phyloP scores from a whole-genome alignment of 92 coral and sea anemone genomes.

The Epizoanthus stellaris region DNA sequence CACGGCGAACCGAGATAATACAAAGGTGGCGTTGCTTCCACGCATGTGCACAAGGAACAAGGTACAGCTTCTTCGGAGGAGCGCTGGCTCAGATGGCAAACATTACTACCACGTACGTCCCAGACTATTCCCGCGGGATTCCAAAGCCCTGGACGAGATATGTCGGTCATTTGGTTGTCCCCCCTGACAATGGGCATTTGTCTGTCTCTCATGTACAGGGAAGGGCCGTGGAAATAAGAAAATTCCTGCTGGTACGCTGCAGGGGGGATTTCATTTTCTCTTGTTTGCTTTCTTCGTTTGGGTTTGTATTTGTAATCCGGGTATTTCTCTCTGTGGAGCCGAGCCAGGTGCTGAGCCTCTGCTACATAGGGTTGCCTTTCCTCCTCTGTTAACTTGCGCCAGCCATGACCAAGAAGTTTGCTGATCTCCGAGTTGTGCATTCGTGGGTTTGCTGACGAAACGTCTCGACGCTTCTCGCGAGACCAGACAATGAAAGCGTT shows the following conservation, averaged over 20 bases:
- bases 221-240: not conserved
- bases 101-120: conserved; percentile 18
- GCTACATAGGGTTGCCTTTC: conserved; percentile 37
- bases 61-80: not conserved
- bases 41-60: conserved; percentile 22
- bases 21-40: conserved; percentile 10
- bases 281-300: conserved; percentile 19
- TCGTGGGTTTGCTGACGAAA: conserved; percentile 33
- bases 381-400: conserved; percentile 29
- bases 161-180: not conserved
- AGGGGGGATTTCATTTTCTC: not conserved
- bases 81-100: not conserved
- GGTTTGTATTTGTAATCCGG: conserved; percentile 42
- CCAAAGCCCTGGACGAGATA: not conserved
- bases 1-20: conserved; percentile 24
- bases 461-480: conserved; percentile 44
- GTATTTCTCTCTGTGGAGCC: conserved; percentile 29
- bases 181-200: not conserved
- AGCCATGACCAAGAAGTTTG: conserved; percentile 40
- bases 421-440: conserved; percentile 51
- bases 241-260: not conserved
- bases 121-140: conserved; percentile 9
- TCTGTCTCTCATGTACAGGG: not conserved
- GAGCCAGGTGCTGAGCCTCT: conserved; percentile 44
- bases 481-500: conserved; percentile 46